These are phyloP conservation scores for Epinephelus awoara DNA, from an alignment of 2,797 vertebrate species.

Conservation along the genomic window DNA sequence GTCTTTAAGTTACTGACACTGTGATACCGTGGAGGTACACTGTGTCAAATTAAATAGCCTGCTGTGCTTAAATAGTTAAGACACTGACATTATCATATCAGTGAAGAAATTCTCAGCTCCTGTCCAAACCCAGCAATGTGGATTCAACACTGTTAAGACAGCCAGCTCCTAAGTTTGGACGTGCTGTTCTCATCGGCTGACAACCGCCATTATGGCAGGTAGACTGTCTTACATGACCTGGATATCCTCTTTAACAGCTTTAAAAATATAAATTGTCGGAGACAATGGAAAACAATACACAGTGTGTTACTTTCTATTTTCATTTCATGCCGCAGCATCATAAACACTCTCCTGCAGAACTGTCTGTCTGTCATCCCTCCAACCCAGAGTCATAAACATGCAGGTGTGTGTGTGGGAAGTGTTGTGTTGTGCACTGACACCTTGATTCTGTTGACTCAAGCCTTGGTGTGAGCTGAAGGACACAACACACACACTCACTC, in stretches of 20 bases:
- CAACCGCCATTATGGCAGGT: background rate
- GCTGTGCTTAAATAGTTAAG: background rate
- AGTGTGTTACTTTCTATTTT: background rate
- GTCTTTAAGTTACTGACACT: background rate
- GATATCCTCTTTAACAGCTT: background rate
- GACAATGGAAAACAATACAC: background rate
- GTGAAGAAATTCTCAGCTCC: slow-evolving; percentile 1
- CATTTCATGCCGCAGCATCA: background rate
- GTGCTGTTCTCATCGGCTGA: slow-evolving; percentile 7
- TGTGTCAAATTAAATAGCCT: background rate
- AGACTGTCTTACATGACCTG: background rate
- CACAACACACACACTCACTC: slow-evolving; percentile 37
- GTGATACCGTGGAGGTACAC: background rate
- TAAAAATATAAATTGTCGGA: background rate
- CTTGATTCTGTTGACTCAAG: slow-evolving; percentile 68
- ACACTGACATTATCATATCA: background rate
- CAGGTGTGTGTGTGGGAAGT: slow-evolving; percentile 66
- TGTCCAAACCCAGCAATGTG: background rate
- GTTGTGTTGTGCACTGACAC: slow-evolving; percentile 62
- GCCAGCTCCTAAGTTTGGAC: slow-evolving; percentile 15
- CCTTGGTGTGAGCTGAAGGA: slow-evolving; percentile 61
- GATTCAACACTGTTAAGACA: background rate
- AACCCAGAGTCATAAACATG: slow-evolving; percentile 59
- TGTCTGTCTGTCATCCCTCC: slow-evolving; percentile 16
- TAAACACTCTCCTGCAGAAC: slow-evolving; percentile 21